A percentile compares a stretch with the other conserved stretches of the same genome.
Evolutionary conservation across 2,888 invertebrate species (phyloP).

Genomic region (Bugulina stolonifera): DNA sequence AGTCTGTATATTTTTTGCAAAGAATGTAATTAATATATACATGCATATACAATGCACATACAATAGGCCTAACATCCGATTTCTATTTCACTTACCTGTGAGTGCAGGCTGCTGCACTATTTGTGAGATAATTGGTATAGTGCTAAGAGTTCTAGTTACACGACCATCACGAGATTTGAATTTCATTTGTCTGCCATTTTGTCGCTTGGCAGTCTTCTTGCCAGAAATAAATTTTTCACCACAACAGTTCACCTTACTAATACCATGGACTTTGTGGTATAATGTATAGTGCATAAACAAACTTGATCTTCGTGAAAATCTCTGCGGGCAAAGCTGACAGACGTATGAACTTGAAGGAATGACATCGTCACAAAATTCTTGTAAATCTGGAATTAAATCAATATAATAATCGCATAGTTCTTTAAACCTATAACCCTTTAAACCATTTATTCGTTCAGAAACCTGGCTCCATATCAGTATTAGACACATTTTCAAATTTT

Average conservation of each 20-base stretch:
- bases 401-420: too few species aligned
- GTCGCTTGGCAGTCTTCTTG: too few species aligned
- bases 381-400: neutral
- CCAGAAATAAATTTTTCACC: neutral
- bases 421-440: too few species aligned
- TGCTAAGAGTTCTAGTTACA: neutral
- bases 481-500: too few species aligned
- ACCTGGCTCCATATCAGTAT: too few species aligned
- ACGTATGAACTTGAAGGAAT: neutral
- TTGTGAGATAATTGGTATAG: neutral
- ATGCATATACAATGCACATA: too few species aligned
- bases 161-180: neutral
- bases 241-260: neutral
- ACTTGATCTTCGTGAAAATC: constrained; percentile 2
- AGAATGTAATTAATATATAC: too few species aligned
- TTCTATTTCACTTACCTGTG: too few species aligned
- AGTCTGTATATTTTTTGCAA: too few species aligned
- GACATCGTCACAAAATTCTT: neutral
- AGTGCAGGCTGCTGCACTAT: neutral
- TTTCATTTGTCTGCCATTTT: too few species aligned
- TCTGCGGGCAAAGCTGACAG: constrained; percentile 4
- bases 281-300: constrained; percentile 11
- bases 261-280: constrained; percentile 16
- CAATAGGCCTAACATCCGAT: too few species aligned
- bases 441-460: too few species aligned